These are phyloP conservation scores for Drosophila lini DNA, from an alignment of 1,140 invertebrate species.

Conservation along the genomic window DNA sequence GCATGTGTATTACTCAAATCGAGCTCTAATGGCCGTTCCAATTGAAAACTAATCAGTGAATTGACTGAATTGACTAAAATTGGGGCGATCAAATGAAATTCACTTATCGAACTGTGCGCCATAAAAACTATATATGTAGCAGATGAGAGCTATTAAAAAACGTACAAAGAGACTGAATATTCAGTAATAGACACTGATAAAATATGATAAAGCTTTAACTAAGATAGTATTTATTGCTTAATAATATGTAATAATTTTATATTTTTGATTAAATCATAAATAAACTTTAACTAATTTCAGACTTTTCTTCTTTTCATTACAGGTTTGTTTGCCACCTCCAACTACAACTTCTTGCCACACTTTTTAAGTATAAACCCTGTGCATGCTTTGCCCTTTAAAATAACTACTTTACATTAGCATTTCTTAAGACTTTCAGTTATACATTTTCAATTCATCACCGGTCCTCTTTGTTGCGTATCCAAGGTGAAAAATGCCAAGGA, in stretches of 20 bases:
- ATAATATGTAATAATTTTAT: not conserved
- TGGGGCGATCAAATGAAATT: slow-evolving; percentile 23
- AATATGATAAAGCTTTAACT: not conserved
- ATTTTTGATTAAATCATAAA: not conserved
- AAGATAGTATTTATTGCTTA: no score
- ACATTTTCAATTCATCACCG: slow-evolving; percentile 29
- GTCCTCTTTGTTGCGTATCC: slow-evolving; percentile 5
- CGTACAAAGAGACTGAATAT: not conserved
- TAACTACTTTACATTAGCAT: slow-evolving; percentile 20
- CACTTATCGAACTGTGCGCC: not conserved
- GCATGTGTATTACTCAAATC: slow-evolving; percentile 47
- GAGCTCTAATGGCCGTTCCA: slow-evolving; percentile 38
- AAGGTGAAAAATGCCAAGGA: slow-evolving; percentile 31
- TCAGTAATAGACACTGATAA: not conserved
- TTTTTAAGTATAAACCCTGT: slow-evolving; percentile 2
- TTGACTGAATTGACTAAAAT: slow-evolving; percentile 31
- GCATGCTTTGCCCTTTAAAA: not conserved
- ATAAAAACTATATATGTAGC: slow-evolving; percentile 6
- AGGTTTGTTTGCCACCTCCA: slow-evolving; percentile 38
- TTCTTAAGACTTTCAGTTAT: slow-evolving; percentile 20
- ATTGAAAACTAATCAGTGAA: slow-evolving; percentile 61
- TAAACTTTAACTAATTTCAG: not conserved
- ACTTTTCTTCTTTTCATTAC: slow-evolving; percentile 27
- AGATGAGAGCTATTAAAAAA: not conserved
- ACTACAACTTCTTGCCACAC: not conserved